phyloP scores from a whole-genome alignment of 1,140 invertebrate species.

The Anastrepha ludens region DNA sequence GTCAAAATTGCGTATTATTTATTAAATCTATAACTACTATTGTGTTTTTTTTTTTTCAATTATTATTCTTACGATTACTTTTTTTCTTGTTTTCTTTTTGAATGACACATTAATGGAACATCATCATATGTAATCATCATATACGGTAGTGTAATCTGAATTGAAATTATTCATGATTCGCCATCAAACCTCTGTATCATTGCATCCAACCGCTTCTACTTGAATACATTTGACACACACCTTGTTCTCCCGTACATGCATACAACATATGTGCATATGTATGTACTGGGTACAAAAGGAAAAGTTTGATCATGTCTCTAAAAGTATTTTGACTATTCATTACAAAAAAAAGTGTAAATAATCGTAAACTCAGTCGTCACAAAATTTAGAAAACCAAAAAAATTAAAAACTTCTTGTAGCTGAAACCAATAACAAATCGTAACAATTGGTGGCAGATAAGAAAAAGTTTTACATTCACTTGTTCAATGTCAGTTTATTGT shows the following conservation, averaged over 20 bases:
- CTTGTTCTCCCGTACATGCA: neutral
- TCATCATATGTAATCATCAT: conserved; percentile 52
- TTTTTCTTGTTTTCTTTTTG: too few relatives aligned
- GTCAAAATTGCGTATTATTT: conserved; percentile 24
- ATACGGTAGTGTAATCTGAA: conserved; percentile 26
- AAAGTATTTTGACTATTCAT: too few relatives aligned
- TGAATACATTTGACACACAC: neutral
- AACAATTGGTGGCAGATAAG: too few relatives aligned
- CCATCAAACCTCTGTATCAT: conserved; percentile 3
- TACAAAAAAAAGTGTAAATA: too few relatives aligned
- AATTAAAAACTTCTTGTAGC: too few relatives aligned
- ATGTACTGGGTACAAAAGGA: neutral
- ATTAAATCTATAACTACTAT: neutral
- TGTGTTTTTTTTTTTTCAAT: neutral
- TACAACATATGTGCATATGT: neutral
- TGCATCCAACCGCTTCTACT: conserved; percentile 43
- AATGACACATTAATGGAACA: conserved; percentile 45
- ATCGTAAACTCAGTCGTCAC: too few relatives aligned
- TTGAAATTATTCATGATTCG: conserved; percentile 42
- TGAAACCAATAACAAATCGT: too few relatives aligned
- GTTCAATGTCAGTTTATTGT: too few relatives aligned
- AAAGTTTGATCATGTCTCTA: neutral
- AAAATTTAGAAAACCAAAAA: too few relatives aligned
- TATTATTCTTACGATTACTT: neutral
- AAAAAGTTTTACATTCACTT: too few relatives aligned